A percentile compares a stretch with the other conserved stretches of the same genome.
phyloP scores from a whole-genome alignment of 1,140 invertebrate species.

The Scaptomyza hsui region DNA sequence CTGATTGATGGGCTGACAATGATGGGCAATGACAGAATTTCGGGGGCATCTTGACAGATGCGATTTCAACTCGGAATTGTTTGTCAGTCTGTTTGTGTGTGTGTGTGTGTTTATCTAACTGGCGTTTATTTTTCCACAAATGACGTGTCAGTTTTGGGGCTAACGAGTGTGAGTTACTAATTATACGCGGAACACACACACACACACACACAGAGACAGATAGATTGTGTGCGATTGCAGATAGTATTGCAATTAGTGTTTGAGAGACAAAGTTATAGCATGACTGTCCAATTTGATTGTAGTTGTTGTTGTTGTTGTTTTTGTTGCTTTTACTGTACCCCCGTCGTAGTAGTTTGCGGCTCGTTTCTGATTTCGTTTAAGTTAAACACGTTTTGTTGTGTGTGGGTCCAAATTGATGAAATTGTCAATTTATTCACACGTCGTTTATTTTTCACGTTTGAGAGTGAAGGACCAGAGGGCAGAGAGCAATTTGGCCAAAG shows the following conservation, averaged over 20 bases:
- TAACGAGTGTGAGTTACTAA: conserved; percentile 7
- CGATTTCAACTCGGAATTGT: not conserved
- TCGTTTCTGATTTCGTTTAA: conserved; percentile 18
- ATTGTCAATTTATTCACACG: conserved; percentile 77
- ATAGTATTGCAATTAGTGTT: conserved; percentile 15
- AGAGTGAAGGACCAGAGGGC: not conserved
- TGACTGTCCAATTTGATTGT: not conserved
- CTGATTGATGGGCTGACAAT: conserved; percentile 21
- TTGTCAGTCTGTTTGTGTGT: not conserved
- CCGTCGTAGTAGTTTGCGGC: not conserved
- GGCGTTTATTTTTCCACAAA: conserved; percentile 6
- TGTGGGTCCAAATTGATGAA: conserved; percentile 64
- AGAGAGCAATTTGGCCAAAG: not conserved
- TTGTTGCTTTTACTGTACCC: not conserved
- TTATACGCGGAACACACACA: not conserved
- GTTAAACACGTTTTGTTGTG: conserved; percentile 55
- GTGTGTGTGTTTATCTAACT: not conserved
- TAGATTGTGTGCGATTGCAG: conserved; percentile 2
- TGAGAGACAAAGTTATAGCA: not conserved
- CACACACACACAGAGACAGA: no score
- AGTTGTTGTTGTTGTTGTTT: not conserved
- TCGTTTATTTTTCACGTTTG: conserved; percentile 50
- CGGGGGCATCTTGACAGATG: conserved; percentile 2
- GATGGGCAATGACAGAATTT: conserved; percentile 18
- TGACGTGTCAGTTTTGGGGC: conserved; percentile 1